Evolutionary conservation across 30 jellyfish, hydroid and myxozoan genomes (phyloP).

Genomic region (Rhopilema esculentum): DNA sequence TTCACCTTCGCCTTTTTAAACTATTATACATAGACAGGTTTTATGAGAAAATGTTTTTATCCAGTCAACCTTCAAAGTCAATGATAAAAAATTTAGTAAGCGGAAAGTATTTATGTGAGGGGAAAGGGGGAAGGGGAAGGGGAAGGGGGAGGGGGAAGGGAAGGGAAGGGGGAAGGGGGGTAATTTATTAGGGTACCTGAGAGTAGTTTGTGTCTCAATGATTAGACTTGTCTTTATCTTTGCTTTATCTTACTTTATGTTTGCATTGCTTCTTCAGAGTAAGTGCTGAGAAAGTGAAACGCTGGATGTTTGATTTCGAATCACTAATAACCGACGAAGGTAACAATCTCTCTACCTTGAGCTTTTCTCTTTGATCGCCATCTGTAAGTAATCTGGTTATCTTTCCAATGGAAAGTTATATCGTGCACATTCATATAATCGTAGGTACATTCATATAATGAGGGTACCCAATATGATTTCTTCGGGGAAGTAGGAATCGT

Average conservation of each 20-base stretch:
- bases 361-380: neutral
- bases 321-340: constrained; percentile 62
- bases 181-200: neutral
- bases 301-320: constrained; percentile 63
- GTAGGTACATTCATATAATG: too few species aligned
- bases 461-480: neutral
- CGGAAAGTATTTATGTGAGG: too few species aligned
- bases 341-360: too few species aligned
- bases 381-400: neutral
- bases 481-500: too few species aligned
- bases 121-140: too few species aligned
- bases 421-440: too few species aligned
- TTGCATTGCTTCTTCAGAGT: neutral
- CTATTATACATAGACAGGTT: too few species aligned
- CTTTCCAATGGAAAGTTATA: neutral
- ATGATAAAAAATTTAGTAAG: too few species aligned
- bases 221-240: neutral
- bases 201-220: neutral
- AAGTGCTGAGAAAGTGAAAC: constrained; percentile 30
- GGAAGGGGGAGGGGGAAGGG: too few species aligned
- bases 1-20: neutral
- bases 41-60: too few species aligned
- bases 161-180: too few species aligned
- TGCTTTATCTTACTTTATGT: neutral
- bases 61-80: too few species aligned